Evolutionary conservation across 2,888 invertebrate species (phyloP), one percentile per base, ranked within the genome.

Genomic region (Julus scanicus): DNA sequence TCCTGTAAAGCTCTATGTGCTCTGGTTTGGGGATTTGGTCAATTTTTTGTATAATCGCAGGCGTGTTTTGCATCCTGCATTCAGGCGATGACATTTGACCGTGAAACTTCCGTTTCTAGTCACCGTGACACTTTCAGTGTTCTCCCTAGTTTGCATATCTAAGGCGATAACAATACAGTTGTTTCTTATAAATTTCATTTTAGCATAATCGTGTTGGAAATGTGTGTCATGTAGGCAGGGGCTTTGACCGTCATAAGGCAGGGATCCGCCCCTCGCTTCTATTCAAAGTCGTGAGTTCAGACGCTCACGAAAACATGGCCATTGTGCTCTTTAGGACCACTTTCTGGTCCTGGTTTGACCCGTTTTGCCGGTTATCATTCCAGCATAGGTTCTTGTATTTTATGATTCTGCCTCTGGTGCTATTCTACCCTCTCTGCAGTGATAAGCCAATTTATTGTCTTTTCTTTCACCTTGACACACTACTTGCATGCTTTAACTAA

Each of bases 181-280:
- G 13, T 71, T 29, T 71, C 29, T 29, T 71, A 71, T 11, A 29
- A 71, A 29, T 29, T 53, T 11, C 2, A 71, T 11, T 29, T 71
- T 71, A 71, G 29, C 71, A 71, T 71, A 71, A 71, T 29, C 29
- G 29, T 29, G 29, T 71, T 71, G 71, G 0, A 37, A 71, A 71
- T 71, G 71, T 71, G 71, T 29, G 71, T 71, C 71, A 71, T 71
- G 71, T 71, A n/a, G 71, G 71, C 71, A 71, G 71, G 71, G 71
- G 71, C 71, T 71, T 71, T 71, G 71, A 71, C 71, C 71, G 71
- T 71, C 29, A 29, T 8, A 11, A n/a, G 71, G 8, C 11, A 3
- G 17, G 4, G 63, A 20, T 11, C 71, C 20, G 9, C 29, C 71
- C 71, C 71, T 63, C 63, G 20, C 20, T 63, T 63, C 63, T 63